Evolutionary conservation across 2,888 invertebrate genomes (phyloP), one percentile per base, ranked within the genome.

Genomic region (Lypha dubia): DNA sequence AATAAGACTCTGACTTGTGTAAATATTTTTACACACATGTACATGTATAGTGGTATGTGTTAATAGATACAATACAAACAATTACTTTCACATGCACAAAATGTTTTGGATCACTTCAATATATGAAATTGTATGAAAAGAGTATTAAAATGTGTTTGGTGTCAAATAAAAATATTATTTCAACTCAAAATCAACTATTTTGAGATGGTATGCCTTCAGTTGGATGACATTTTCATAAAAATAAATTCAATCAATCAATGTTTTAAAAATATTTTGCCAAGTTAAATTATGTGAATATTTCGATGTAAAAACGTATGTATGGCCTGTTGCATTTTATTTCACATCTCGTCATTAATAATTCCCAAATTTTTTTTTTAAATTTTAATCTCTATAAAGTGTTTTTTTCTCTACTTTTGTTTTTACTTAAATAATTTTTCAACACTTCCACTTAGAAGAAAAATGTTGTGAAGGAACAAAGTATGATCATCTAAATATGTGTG

Each of bases 111-210:
- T 56, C 56, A 32, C 35, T 49, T 38, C 5, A 1, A 38, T 60
- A 20, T 15, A 38, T 60, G 38, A 1, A 24, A 73, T 38, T 79
- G 32, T 70, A 74, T 74, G 70, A 38, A 32, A 65, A 65, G 9
- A 60, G 6, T 63, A 17, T 38, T n/a, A n/a, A 44, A 65, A 60
- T 80, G 46, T 74, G 22, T 58, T 83, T 74, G 70, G 79, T 75
- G 83, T 35, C 70, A 83, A 83, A 83, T 65, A 58, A 75, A 67
- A 83, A 83, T 79, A 79, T 79, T 79, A 70, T 74, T 74, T 58
- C 65, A 63, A 62, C 32, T 56, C 35, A 68, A 74, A 74, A 53
- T 15, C 20, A 74, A 74, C 62, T 46, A 20, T 28, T 41, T 74
- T 15, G 41, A 51, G 51, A 71, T n/a, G 71, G 71, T 65, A 24